A percentile compares a stretch with the other conserved stretches of the same genome.
Conservation (phyloP, 2,797 vertebrate species). For the Pseudochaenichthys georgianus region DNA sequence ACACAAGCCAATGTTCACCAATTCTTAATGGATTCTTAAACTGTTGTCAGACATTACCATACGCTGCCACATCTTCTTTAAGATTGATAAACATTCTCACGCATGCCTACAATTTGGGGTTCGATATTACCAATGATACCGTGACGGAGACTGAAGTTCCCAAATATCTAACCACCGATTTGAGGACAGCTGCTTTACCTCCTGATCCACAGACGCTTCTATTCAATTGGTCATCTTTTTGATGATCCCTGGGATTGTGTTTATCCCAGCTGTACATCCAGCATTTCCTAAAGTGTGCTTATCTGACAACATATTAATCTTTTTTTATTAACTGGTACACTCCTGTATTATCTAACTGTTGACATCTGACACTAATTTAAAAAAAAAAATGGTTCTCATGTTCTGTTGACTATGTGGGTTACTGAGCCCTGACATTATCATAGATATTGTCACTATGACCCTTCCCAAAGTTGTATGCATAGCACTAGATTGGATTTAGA, state of each 20-base stretch:
- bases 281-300: slow-evolving; percentile 1
- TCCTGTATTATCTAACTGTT: background rate
- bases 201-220: too few relatives aligned
- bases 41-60: too few relatives aligned
- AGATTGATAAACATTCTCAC: too few relatives aligned
- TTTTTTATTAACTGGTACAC: slow-evolving; percentile 6
- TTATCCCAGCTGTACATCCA: background rate
- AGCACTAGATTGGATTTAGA: slow-evolving; percentile 35
- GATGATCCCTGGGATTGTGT: background rate
- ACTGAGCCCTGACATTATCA: slow-evolving; percentile 14
- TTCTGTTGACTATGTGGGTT: slow-evolving; percentile 22
- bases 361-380: slow-evolving; percentile 8
- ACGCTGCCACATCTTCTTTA: too few relatives aligned
- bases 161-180: too few relatives aligned
- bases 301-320: slow-evolving; percentile 1
- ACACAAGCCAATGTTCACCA: too few relatives aligned
- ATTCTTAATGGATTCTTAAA: too few relatives aligned
- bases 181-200: too few relatives aligned
- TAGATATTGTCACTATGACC: slow-evolving; percentile 4
- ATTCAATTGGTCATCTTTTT: too few relatives aligned
- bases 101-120: too few relatives aligned
- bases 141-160: too few relatives aligned
- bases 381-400: background rate
- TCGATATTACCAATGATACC: too few relatives aligned
- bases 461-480: slow-evolving; percentile 30